A percentile compares a stretch with the other conserved stretches of the same genome.
Conservation (phyloP, 2,113 vertebrate species). For the Tympanuchus pallidicinctus region DNA sequence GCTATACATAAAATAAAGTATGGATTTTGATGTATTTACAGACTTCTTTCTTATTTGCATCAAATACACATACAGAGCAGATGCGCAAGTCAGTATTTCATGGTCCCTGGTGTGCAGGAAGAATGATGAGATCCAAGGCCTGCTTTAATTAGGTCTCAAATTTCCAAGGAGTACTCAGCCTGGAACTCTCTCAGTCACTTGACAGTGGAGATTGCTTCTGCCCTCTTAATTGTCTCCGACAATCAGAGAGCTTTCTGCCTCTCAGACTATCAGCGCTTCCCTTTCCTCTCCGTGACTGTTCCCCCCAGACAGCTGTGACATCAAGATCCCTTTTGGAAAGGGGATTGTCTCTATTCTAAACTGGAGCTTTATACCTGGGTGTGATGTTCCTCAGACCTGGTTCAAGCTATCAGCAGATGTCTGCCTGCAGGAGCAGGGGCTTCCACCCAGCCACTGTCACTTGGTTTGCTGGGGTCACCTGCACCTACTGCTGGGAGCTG, state of each 20-base stretch:
- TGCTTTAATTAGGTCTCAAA: slow-evolving; percentile 51
- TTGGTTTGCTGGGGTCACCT: accelerated
- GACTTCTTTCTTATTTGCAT: slow-evolving; percentile 64
- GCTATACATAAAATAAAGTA: slow-evolving; percentile 99
- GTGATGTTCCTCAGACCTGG: accelerated
- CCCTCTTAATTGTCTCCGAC: background rate
- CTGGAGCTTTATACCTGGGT: background rate
- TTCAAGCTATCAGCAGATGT: background rate
- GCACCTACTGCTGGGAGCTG: background rate
- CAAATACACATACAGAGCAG: background rate
- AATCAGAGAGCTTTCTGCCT: background rate
- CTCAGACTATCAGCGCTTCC: background rate
- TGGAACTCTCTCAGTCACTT: slow-evolving; percentile 13
- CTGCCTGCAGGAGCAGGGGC: background rate
- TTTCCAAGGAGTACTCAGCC: slow-evolving; percentile 25
- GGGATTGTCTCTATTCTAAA: background rate
- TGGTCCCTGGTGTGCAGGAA: slow-evolving; percentile 21
- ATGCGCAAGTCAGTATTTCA: slow-evolving; percentile 49
- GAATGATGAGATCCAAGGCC: slow-evolving; percentile 42
- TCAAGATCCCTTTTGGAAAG: background rate
- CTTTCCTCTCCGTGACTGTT: background rate
- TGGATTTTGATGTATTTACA: slow-evolving; percentile 95
- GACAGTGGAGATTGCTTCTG: background rate
- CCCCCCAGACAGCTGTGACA: background rate
- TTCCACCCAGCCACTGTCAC: background rate